phyloP scores from a whole-genome alignment of 2,797 vertebrate species.

The Nyctalus aviator region DNA sequence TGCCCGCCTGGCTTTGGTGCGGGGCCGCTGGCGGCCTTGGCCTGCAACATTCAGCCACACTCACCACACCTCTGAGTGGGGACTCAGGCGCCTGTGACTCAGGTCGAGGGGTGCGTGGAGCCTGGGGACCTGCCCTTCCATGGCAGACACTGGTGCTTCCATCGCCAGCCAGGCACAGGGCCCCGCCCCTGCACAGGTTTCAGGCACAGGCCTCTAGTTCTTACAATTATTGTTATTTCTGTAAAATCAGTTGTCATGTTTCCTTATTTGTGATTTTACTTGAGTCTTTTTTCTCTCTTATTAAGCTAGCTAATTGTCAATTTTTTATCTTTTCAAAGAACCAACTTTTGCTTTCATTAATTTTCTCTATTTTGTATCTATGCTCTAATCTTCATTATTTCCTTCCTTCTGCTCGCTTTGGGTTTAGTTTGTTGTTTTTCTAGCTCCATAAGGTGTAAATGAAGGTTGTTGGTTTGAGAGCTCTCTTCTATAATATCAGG shows the following conservation, averaged over 20 bases:
- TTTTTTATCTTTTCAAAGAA: neutral
- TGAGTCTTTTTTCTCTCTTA: constrained; percentile 4
- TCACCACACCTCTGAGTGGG: too few species aligned
- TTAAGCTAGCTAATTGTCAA: neutral
- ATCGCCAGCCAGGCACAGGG: too few species aligned
- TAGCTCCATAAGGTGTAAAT: neutral
- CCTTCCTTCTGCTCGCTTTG: neutral
- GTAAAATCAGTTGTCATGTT: neutral
- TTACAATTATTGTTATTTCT: neutral
- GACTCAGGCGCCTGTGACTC: too few species aligned
- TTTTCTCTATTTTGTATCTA: neutral
- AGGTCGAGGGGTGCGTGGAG: too few species aligned
- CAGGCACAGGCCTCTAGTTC: neutral
- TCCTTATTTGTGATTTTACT: neutral
- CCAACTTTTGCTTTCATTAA: neutral
- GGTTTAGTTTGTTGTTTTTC: neutral
- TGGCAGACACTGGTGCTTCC: too few species aligned
- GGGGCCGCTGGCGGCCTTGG: too few species aligned
- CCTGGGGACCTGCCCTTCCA: too few species aligned
- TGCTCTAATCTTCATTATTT: neutral
- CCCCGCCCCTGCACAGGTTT: too few species aligned
- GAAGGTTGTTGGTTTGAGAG: neutral
- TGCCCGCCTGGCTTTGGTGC: too few species aligned
- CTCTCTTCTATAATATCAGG: neutral
- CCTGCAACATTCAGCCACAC: too few species aligned